Base-by-base conservation (phyloP, 1,140 invertebrate species). In the Aplysia californica region DNA sequence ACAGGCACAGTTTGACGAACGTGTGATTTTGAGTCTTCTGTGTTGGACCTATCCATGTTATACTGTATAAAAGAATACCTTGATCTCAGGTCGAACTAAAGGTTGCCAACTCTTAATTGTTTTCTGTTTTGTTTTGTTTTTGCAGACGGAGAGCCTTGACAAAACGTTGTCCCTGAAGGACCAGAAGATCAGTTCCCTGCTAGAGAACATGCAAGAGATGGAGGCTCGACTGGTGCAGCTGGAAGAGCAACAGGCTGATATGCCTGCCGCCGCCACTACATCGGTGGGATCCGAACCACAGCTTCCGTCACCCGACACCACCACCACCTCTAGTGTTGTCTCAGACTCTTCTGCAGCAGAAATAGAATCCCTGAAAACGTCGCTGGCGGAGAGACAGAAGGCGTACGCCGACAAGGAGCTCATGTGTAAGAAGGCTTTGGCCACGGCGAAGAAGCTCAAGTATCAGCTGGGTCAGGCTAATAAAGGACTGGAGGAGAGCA, bases 401-500 rank as follows among this genome's bases (percentile, higher is more conserved):
- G 36, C 61, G 1, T 58, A 81, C 31, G 73, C 79, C 59, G 82
- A 84, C n/a, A 86, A 85, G 75, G 85, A 86, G 70, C 50, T 82
- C 3, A 80, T 81, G 20, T 81, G 83, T 68, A 85, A 82, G 39
- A 87, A 86, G 71, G 85, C 84, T 35, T 58, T 86, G 36, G 86
- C 86, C 23, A 87, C 86, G 39, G 86, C 83, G 31, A 87, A 87
- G 66, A 87, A 87, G 75, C 65, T 87, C 1, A 87, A 87, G 73
- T 80, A 82, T 41, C 86, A 87, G 71, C 61, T 86, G 68, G 59
- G 65, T 36, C 65, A 78, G 29, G 70, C 70, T 18, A 82, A 76
- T 41, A 76, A 21, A 69, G 29, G 75, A 55, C 36, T 79, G 4
- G 74, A 80, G 38, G 65, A 73, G 44, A 69, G 38, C n/a, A 61